Base-by-base conservation (phyloP, 2,888 invertebrate species). In the Molorchus minor region DNA sequence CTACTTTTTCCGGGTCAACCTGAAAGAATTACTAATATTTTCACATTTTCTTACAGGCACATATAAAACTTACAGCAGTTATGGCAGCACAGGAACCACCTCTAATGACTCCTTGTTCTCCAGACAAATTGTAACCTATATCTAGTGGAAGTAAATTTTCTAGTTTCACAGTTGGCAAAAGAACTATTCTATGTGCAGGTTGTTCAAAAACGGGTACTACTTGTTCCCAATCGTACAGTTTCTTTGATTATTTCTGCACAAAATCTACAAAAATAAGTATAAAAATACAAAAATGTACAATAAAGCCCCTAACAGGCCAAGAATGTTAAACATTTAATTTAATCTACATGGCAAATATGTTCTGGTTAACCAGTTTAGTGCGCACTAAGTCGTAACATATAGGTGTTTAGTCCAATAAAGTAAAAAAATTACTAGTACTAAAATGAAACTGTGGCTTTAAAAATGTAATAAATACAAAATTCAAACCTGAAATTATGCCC, bases 101-200 rank as follows among this genome's bases (percentile, higher is more conserved):
- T 51, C 64, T 61, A 12, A 80, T 70, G 12, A 74, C 67, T 10
- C 77, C 69, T 49, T 64, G 67, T 43, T 73, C 75, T 1, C 78
- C 80, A 10, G 82, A 81, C 33, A 84, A 81, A 73, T 86, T 86
- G 73, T 86, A 92, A 53, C 86, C 82, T 58, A 94, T 77, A 80
- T 93, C 93, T 67, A 90, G 85, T 0, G 98, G 98, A 49, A 98
- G 85, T 60, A 98, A 85, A 84, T 98, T 98, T 65, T 90, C 88
- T 2, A 98, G 78, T 12, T 91, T 85, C 13, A 98, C 83, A 0
- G 95, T 94, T 19, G 97, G 92, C 68, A 93, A 82, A 41, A 99
- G 82, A 1, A 89, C 87, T 61, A 98, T 88, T 12, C 90, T 88
- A 80, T 98, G 98, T 0, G 93, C 97, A 3, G 96, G 94, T 62